These are phyloP conservation scores for Cardiocondyla obscurior DNA, from an alignment of 1,140 invertebrate genomes.

Conservation along the genomic window DNA sequence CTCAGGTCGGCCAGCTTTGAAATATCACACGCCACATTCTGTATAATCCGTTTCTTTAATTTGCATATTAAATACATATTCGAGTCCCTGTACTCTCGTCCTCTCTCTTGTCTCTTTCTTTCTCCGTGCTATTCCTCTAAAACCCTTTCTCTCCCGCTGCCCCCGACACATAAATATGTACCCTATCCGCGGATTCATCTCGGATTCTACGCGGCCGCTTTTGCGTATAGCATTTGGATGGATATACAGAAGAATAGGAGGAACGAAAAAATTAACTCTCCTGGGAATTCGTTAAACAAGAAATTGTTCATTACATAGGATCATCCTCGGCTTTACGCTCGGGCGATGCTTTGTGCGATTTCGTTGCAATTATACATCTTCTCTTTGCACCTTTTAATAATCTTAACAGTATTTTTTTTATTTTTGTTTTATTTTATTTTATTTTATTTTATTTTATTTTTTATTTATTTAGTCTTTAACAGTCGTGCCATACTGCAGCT, in stretches of 20 bases:
- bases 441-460: no score
- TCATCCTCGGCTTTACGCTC: conserved; percentile 36
- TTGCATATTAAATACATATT: conserved; percentile 76
- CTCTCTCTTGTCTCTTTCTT: conserved; percentile 21
- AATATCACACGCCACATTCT: conserved; percentile 67
- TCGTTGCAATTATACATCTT: conserved; percentile 25
- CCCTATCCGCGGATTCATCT: conserved; percentile 64
- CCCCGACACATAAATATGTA: conserved; percentile 63
- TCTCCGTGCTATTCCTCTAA: conserved; percentile 53
- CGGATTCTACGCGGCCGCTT: conserved; percentile 52
- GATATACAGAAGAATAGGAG: not conserved
- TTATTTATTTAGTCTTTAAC: conserved; percentile 7
- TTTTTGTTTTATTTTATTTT: no score
- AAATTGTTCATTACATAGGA: conserved; percentile 50
- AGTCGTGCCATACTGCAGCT: no score
- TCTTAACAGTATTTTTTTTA: not conserved
- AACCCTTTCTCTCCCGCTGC: no score
- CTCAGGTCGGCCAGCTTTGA: conserved; percentile 59
- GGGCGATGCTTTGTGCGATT: not conserved
- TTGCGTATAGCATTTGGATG: conserved; percentile 9
- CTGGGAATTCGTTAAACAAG: conserved; percentile 47
- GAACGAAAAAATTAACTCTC: conserved; percentile 25
- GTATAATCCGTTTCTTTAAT: conserved; percentile 75
- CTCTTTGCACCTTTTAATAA: conserved; percentile 20
- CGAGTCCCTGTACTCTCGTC: conserved; percentile 27